Evolutionary conservation across 2,888 invertebrate species (phyloP).

Genomic region (Zhuqinia jingwanae): DNA sequence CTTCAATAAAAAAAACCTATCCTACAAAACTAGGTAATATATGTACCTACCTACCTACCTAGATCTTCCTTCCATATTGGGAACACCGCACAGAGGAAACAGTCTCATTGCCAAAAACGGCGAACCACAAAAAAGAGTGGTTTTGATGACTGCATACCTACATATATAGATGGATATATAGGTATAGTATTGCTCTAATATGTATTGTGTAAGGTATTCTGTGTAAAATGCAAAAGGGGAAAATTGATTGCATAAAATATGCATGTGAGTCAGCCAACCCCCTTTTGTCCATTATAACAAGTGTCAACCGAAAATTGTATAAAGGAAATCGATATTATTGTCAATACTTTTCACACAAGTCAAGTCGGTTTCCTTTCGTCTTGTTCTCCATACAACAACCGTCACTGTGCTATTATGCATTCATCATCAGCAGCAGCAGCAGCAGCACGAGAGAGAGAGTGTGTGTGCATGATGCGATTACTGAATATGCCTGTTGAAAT

Average conservation of each 20-base stretch:
- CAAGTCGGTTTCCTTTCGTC: slow-evolving; percentile 25
- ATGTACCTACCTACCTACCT: background rate
- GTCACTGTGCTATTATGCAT: background rate
- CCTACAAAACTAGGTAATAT: background rate
- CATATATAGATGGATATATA: too few relatives aligned
- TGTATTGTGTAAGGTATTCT: too few relatives aligned
- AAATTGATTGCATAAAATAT: slow-evolving; percentile 68
- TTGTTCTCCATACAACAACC: background rate
- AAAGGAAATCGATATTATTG: slow-evolving; percentile 60
- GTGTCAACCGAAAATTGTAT: slow-evolving; percentile 63
- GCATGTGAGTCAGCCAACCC: slow-evolving; percentile 48
- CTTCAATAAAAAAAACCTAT: background rate
- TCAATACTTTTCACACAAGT: slow-evolving; percentile 28
- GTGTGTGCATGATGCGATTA: slow-evolving; percentile 2
- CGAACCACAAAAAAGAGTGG: slow-evolving; percentile 30
- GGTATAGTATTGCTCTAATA: too few relatives aligned
- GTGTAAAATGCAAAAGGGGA: slow-evolving; percentile 65
- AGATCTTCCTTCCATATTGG: background rate
- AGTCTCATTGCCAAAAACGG: slow-evolving; percentile 49
- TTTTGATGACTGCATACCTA: slow-evolving; percentile 38
- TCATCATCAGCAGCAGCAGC: slow-evolving; percentile 5
- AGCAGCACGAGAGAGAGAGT: too few relatives aligned
- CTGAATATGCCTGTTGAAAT: too few relatives aligned
- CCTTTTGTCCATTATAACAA: slow-evolving; percentile 55
- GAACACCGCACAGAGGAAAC: slow-evolving; percentile 15